These are phyloP conservation scores for Agrotis clavis DNA, from an alignment of 2,888 invertebrate genomes.

Conservation along the genomic window DNA sequence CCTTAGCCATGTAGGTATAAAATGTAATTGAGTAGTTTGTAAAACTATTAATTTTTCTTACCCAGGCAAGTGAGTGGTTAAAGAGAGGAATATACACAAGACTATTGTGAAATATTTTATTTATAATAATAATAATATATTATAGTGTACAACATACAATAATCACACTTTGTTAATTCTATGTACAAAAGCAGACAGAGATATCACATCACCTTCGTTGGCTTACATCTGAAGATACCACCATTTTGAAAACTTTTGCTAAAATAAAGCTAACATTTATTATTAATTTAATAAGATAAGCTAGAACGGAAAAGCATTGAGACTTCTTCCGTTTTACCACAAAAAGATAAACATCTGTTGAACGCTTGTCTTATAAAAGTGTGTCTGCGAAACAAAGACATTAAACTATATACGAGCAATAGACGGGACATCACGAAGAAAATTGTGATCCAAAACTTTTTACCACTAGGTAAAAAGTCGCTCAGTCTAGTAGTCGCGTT, in stretches of 20 bases:
- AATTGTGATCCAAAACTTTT: no score
- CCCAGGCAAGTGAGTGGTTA: no score
- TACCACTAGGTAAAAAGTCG: no score
- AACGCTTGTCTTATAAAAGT: no score
- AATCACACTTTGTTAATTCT: slow-evolving; percentile 57
- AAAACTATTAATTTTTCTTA: no score
- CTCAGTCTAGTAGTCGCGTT: no score
- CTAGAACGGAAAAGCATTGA: not conserved
- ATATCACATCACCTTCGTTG: slow-evolving; percentile 69
- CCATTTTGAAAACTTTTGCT: not conserved
- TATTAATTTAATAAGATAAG: slow-evolving; percentile 6
- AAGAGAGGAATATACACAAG: not conserved
- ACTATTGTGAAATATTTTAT: slow-evolving; percentile 55
- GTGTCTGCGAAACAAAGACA: no score
- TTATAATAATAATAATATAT: slow-evolving; percentile 59
- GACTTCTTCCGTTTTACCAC: not conserved
- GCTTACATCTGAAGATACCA: slow-evolving; percentile 57
- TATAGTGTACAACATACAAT: slow-evolving; percentile 62
- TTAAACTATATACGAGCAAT: no score
- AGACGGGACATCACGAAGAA: no score
- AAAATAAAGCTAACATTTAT: slow-evolving; percentile 15
- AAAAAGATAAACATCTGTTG: no score
- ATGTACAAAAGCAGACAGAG: slow-evolving; percentile 73
- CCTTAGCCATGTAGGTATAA: no score
- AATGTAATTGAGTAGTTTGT: no score